These are phyloP conservation scores for Lithophane semibrunnea DNA, from an alignment of 2,888 invertebrate genomes.

Conservation along the genomic window DNA sequence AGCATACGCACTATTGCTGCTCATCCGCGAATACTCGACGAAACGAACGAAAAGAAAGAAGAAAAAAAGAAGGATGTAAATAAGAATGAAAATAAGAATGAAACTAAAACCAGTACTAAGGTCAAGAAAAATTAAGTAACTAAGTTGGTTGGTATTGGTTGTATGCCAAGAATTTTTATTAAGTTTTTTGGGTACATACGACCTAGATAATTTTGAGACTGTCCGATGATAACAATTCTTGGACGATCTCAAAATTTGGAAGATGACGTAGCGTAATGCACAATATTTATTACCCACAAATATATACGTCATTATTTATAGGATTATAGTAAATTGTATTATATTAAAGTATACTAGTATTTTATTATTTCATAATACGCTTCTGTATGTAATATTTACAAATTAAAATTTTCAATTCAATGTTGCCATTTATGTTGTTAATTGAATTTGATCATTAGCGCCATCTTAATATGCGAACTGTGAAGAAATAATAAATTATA, in stretches of 20 bases:
- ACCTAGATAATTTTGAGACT: slow-evolving; percentile 82
- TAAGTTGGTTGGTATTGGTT: slow-evolving; percentile 29
- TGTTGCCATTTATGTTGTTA: slow-evolving; percentile 55
- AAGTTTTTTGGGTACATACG: slow-evolving; percentile 22
- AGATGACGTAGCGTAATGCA: slow-evolving; percentile 71
- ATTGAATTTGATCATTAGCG: slow-evolving; percentile 47
- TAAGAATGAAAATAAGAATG: slow-evolving; percentile 62
- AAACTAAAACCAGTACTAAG: slow-evolving; percentile 51
- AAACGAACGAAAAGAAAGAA: slow-evolving; percentile 70
- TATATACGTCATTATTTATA: slow-evolving; percentile 60
- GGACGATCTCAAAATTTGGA: slow-evolving; percentile 87
- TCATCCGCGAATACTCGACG: slow-evolving; percentile 78
- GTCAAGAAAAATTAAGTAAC: slow-evolving; percentile 31
- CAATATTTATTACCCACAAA: slow-evolving; percentile 70
- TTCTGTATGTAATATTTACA: slow-evolving; percentile 80
- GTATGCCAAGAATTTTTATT: slow-evolving; percentile 37
- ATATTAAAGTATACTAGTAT: slow-evolving; percentile 59
- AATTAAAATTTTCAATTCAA: slow-evolving; percentile 62
- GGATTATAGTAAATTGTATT: slow-evolving; percentile 58
- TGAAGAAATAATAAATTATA: slow-evolving; percentile 65
- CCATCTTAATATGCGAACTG: slow-evolving; percentile 28
- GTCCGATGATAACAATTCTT: slow-evolving; percentile 84
- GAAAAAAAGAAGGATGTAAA: slow-evolving; percentile 63
- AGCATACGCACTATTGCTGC: slow-evolving; percentile 80
- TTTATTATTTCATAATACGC: slow-evolving; percentile 66